A percentile compares a stretch with the other conserved stretches of the same genome.
Evolutionary conservation across 2,113 vertebrate species (phyloP).

Genomic region (Thunnus thynnus): DNA sequence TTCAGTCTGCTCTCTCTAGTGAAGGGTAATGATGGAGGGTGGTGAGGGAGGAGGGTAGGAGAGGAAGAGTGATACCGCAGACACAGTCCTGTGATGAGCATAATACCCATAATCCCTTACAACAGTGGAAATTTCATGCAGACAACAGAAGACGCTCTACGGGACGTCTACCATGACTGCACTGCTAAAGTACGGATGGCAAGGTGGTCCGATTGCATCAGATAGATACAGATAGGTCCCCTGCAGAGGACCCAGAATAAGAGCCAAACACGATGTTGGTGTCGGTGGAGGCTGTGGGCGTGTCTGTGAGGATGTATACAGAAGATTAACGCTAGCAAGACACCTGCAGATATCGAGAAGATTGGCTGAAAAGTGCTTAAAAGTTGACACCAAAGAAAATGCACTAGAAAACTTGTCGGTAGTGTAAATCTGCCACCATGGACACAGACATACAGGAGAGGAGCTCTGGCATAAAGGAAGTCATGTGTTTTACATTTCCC

Average conservation of each 20-base stretch:
- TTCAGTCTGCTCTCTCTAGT: constrained; percentile 62
- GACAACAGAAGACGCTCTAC: constrained; percentile 17
- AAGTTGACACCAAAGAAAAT: not conserved
- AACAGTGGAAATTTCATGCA: constrained; percentile 31
- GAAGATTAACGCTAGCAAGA: constrained; percentile 21
- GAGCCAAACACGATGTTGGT: not conserved
- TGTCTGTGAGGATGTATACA: constrained; percentile 10
- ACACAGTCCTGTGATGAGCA: constrained; percentile 45
- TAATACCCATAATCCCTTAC: constrained; percentile 64
- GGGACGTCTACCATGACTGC: constrained; percentile 8
- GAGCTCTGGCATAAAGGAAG: not conserved
- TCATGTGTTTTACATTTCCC: not conserved
- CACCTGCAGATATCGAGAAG: constrained; percentile 1
- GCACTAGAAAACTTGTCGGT: not conserved
- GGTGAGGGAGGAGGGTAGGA: constrained; percentile 1
- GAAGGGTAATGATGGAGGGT: constrained; percentile 40
- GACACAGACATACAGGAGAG: not conserved
- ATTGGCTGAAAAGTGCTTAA: not conserved
- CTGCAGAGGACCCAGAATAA: constrained; percentile 4
- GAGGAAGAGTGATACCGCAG: constrained; percentile 44
- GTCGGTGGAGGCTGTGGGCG: constrained; percentile 1
- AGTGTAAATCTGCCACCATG: not conserved
- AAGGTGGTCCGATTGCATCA: constrained; percentile 16
- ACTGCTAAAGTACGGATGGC: constrained; percentile 15
- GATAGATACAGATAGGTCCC: not conserved